Conservation (phyloP, 2,888 invertebrate genomes). For the Rhogogaster chlorosoma region DNA sequence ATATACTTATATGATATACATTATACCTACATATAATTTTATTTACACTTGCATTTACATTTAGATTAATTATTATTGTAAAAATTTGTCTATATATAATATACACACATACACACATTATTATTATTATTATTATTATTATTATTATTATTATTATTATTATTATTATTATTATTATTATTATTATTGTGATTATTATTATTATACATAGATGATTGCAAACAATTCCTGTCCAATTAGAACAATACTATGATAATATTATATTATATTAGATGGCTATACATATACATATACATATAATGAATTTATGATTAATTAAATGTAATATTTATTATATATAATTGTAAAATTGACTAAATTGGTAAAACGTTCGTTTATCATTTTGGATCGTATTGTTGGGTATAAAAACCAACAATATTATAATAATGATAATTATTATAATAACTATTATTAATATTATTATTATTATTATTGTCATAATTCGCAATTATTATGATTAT, state of each 20-base stretch:
- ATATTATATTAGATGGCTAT: constrained; percentile 63
- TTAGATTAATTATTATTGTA: constrained; percentile 49
- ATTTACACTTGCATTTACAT: constrained; percentile 55
- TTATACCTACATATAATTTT: constrained; percentile 49
- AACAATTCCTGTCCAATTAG: constrained; percentile 75
- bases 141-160: constrained; percentile 14
- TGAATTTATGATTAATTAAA: constrained; percentile 74
- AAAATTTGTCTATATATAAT: neutral
- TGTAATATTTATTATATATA: constrained; percentile 58
- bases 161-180: constrained; percentile 48
- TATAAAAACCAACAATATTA: neutral
- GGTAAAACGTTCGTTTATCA: constrained; percentile 63
- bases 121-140: constrained; percentile 28
- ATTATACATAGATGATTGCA: constrained; percentile 58
- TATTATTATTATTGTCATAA: neutral
- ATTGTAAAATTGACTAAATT: constrained; percentile 63
- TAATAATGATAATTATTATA: neutral
- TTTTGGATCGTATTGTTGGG: neutral
- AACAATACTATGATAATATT: constrained; percentile 68
- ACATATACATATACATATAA: constrained; percentile 64
- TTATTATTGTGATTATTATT: constrained; percentile 51
- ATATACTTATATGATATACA: constrained; percentile 50
- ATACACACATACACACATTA: constrained; percentile 35
- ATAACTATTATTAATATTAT: constrained; percentile 14
- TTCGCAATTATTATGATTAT: constrained; percentile 22